These are phyloP conservation scores for Cottoperca gobio DNA, from an alignment of 2,797 vertebrate species.

Conservation along the genomic window DNA sequence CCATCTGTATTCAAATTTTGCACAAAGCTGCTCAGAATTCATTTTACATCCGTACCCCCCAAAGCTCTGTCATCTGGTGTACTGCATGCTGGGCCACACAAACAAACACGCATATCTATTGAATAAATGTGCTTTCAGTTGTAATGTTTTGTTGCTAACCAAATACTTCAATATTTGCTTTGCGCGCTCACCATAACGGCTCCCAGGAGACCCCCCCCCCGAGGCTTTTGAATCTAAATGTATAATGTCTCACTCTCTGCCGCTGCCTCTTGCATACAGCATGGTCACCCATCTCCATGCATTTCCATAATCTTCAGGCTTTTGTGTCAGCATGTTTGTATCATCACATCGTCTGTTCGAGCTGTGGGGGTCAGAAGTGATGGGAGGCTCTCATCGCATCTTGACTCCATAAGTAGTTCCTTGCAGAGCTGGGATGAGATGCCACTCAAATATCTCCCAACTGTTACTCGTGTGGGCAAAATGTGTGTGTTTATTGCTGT, in stretches of 20 bases:
- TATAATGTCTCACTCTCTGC: constrained; percentile 40
- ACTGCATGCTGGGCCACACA: constrained; percentile 21
- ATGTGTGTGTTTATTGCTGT: neutral
- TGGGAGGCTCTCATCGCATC: constrained; percentile 31
- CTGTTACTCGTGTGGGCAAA: neutral
- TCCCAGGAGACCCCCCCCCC: constrained; percentile 55
- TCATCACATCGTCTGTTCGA: constrained; percentile 50
- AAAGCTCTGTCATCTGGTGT: constrained; percentile 41
- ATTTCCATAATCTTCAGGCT: constrained; percentile 61
- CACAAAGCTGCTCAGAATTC: constrained; percentile 37
- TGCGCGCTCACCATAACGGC: constrained; percentile 50
- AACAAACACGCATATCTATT: constrained; percentile 11
- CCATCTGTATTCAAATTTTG: constrained; percentile 46
- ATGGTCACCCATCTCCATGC: constrained; percentile 53
- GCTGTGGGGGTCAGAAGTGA: constrained; percentile 44
- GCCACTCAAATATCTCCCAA: constrained; percentile 41
- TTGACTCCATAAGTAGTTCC: constrained; percentile 46
- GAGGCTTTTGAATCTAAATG: constrained; percentile 56
- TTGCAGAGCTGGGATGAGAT: constrained; percentile 39
- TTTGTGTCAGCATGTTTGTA: constrained; percentile 64
- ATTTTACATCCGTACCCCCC: constrained; percentile 18
- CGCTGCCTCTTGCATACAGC: constrained; percentile 32
- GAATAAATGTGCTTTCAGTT: constrained; percentile 39
- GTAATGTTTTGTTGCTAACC: constrained; percentile 56
- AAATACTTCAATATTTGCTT: constrained; percentile 67